phyloP scores from a whole-genome alignment of 2,113 vertebrate species.

The Malurus alboscapulatus region DNA sequence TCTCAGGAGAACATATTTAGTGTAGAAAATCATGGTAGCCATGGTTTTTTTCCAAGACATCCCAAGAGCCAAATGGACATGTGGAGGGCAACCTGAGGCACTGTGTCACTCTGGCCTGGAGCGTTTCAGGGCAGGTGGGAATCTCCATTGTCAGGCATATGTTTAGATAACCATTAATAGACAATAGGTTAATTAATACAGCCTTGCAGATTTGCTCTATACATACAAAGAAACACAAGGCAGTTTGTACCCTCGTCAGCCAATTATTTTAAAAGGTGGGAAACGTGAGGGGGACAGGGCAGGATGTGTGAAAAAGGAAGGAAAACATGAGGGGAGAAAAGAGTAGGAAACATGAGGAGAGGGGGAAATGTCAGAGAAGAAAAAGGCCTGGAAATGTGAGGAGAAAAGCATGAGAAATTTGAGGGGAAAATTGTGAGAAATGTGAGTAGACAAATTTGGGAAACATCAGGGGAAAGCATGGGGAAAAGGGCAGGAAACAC shows the following conservation, averaged over 20 bases:
- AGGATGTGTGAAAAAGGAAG: not conserved
- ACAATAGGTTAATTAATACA: too few relatives aligned
- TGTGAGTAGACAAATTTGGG: too few relatives aligned
- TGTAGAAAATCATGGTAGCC: not conserved
- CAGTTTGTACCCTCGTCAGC: not conserved
- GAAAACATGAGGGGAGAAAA: too few relatives aligned
- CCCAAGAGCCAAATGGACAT: not conserved
- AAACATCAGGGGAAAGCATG: too few relatives aligned
- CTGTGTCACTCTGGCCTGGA: too few relatives aligned
- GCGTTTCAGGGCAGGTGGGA: not conserved
- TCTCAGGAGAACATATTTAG: not conserved
- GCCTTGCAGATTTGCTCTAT: not conserved
- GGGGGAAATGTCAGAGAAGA: too few relatives aligned
- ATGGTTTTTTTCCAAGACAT: not conserved
- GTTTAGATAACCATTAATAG: not conserved
- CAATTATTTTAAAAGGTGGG: not conserved
- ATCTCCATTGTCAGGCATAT: too few relatives aligned
- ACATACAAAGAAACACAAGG: not conserved
- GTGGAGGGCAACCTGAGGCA: not conserved
- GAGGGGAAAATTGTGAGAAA: not conserved
- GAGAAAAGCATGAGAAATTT: too few relatives aligned
- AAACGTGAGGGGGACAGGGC: not conserved
- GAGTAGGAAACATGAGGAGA: not conserved
- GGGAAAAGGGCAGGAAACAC: too few relatives aligned
- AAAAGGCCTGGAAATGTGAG: too few relatives aligned